Conservation (phyloP, 2,113 vertebrate genomes). For the Phalacrocorax brasilianus region DNA sequence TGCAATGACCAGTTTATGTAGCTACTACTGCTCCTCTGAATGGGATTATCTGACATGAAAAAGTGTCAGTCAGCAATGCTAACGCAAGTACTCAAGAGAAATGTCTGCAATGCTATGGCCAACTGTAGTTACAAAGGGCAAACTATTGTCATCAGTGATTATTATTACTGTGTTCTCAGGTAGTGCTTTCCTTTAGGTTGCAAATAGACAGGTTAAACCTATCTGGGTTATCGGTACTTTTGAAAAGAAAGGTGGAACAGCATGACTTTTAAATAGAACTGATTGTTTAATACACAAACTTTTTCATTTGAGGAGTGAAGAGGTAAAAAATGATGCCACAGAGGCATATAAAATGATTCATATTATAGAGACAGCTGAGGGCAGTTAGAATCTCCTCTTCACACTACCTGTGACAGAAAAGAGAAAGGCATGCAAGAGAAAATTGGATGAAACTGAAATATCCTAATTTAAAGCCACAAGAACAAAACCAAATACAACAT, state of each 20-base stretch:
- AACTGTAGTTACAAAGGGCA: not conserved
- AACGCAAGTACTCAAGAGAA: not conserved
- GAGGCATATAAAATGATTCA: not conserved
- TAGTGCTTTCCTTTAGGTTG: not conserved
- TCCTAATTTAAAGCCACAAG: not conserved
- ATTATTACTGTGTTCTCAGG: not conserved
- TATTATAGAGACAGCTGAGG: not conserved
- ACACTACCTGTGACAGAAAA: not conserved
- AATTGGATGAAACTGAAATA: not conserved
- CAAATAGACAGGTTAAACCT: not conserved
- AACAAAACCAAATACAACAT: not conserved
- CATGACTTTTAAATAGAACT: not conserved
- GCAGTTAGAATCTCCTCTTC: not conserved
- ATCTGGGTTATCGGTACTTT: not conserved
- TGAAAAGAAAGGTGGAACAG: not conserved
- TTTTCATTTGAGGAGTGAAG: not conserved
- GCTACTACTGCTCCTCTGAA: not conserved
- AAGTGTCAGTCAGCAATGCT: not conserved
- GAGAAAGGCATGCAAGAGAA: fast-evolving
- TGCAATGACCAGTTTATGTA: not conserved
- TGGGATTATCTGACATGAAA: not conserved
- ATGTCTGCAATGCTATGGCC: not conserved
- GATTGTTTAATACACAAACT: not conserved
- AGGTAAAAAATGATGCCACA: not conserved
- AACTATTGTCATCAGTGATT: not conserved